These are phyloP conservation scores for Temnothorax curvispinosus DNA, from an alignment of 1,140 invertebrate genomes.

Conservation along the genomic window DNA sequence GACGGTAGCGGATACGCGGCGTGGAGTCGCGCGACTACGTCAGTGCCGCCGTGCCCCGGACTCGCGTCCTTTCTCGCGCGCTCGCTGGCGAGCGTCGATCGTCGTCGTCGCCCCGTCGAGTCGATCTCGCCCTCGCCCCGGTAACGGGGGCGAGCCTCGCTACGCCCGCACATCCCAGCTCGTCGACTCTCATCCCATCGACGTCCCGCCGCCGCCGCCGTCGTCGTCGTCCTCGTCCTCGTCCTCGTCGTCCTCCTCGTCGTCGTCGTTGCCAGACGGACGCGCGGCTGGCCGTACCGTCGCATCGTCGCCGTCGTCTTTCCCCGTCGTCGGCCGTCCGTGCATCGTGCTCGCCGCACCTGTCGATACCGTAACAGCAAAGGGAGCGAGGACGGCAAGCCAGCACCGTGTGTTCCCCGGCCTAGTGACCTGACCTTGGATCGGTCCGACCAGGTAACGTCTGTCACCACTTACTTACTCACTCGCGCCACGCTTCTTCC, in stretches of 20 bases:
- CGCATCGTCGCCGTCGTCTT: not conserved
- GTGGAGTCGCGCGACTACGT: not conserved
- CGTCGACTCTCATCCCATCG: not conserved
- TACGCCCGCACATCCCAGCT: slow-evolving; percentile 13
- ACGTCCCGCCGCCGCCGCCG: not conserved
- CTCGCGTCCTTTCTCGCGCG: no score
- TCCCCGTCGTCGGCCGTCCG: not conserved
- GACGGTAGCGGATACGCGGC: slow-evolving; percentile 36
- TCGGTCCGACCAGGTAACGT: slow-evolving; percentile 79
- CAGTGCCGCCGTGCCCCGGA: not conserved
- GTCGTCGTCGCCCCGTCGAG: not conserved
- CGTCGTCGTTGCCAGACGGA: not conserved
- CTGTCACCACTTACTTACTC: slow-evolving; percentile 5
- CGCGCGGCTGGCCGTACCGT: not conserved
- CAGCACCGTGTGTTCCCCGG: slow-evolving; percentile 68
- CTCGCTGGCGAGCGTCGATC: slow-evolving; percentile 28
- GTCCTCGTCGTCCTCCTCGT: not conserved
- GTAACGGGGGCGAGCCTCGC: slow-evolving; percentile 48
- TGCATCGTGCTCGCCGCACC: not conserved
- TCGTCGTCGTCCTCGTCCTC: not conserved
- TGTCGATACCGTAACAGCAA: slow-evolving; percentile 13
- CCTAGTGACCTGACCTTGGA: slow-evolving; percentile 82
- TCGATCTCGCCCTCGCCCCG: not conserved
- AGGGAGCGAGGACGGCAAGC: slow-evolving; percentile 24
- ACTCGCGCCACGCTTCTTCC: no score